Percentiles rank a stretch among this genome's conserved stretches.
These are phyloP conservation scores for Tipula helvola DNA, from an alignment of 2,888 invertebrate genomes.

Conservation along the genomic window DNA sequence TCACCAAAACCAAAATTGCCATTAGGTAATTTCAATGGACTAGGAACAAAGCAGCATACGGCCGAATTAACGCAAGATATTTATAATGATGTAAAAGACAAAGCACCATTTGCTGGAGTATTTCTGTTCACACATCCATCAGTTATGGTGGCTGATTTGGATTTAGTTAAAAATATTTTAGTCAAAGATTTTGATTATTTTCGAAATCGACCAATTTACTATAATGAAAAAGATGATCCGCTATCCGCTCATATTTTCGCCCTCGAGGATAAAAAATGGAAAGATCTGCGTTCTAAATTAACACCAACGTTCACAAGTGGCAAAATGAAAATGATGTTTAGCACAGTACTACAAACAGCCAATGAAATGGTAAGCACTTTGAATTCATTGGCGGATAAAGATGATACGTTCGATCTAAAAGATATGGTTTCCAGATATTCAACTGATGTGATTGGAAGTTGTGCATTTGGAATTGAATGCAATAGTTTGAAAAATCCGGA, in stretches of 20 bases:
- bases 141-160: conserved; percentile 23
- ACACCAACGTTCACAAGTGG: conserved; percentile 39
- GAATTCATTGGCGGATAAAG: not conserved
- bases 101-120: conserved; percentile 23
- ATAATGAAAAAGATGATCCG: conserved; percentile 29
- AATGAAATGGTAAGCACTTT: conserved; percentile 17
- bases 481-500: conserved; percentile 33
- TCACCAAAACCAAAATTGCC: not conserved
- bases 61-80: not conserved
- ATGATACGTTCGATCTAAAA: conserved; percentile 30
- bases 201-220: conserved; percentile 26
- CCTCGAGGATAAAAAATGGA: conserved; percentile 36
- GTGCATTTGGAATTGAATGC: conserved; percentile 38
- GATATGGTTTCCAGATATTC: conserved; percentile 35
- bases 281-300: conserved; percentile 32
- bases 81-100: not conserved
- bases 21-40: not conserved
- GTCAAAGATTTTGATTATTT: conserved; percentile 32
- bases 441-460: conserved; percentile 38
- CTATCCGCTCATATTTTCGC: conserved; percentile 26
- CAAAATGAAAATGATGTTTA: conserved; percentile 38
- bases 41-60: not conserved
- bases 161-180: conserved; percentile 26
- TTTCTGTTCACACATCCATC: conserved; percentile 23
- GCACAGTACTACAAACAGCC: conserved; percentile 26